These are phyloP conservation scores for Ommatoiulus sabulosus DNA, from an alignment of 2,888 invertebrate species.

Conservation along the genomic window DNA sequence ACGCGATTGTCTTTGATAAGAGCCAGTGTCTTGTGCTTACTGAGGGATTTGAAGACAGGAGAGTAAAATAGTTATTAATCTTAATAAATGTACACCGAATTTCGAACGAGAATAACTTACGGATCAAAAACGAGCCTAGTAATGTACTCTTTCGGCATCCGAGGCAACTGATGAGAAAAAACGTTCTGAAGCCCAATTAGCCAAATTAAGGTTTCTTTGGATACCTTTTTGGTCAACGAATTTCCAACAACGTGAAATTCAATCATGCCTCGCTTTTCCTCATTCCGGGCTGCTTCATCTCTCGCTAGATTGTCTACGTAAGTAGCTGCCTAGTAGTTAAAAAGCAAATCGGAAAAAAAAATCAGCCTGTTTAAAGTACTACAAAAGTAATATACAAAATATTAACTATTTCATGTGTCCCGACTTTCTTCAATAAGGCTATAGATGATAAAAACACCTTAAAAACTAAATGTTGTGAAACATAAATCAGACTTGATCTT, in stretches of 20 bases:
- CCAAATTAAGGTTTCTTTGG: slow-evolving; percentile 93
- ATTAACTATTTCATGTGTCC: too few relatives aligned
- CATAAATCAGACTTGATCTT: too few relatives aligned
- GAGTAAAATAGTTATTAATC: too few relatives aligned
- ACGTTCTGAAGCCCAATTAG: slow-evolving; percentile 92
- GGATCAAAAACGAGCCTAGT: slow-evolving; percentile 69
- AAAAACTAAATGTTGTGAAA: too few relatives aligned
- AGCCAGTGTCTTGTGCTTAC: slow-evolving; percentile 92
- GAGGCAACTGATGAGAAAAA: slow-evolving; percentile 93
- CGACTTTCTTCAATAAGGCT: too few relatives aligned
- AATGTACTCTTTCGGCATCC: slow-evolving; percentile 91
- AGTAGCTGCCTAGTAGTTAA: slow-evolving; percentile 69
- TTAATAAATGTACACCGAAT: too few relatives aligned
- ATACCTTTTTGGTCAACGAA: slow-evolving; percentile 85
- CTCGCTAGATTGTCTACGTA: slow-evolving; percentile 87
- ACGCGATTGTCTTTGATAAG: slow-evolving; percentile 91
- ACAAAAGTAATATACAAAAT: background rate
- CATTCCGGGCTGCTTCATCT: slow-evolving; percentile 90
- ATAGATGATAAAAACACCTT: too few relatives aligned
- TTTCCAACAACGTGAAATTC: slow-evolving; percentile 96
- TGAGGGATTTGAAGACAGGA: too few relatives aligned
- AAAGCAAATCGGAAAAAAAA: background rate
- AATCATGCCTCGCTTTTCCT: slow-evolving; percentile 89
- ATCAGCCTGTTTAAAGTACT: background rate
- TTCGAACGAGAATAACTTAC: slow-evolving; percentile 51